A percentile compares a stretch with the other conserved stretches of the same genome.
Evolutionary conservation across 2,888 invertebrate genomes (phyloP).

Genomic region (Volucella inanis): DNA sequence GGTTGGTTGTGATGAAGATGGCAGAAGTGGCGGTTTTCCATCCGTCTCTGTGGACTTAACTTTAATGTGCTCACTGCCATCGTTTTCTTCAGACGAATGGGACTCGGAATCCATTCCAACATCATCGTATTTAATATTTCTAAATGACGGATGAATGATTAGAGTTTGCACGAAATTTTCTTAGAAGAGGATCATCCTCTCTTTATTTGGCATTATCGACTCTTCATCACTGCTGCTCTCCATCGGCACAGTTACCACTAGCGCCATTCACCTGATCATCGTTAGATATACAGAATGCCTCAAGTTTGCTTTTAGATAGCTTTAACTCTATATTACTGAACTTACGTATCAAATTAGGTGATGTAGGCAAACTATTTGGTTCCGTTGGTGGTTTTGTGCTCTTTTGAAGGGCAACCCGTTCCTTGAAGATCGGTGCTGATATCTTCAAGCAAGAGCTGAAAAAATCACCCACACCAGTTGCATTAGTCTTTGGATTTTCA

Average conservation of each 20-base stretch:
- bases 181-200: constrained; percentile 71
- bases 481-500: too few relatives aligned
- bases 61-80: too few relatives aligned
- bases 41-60: too few relatives aligned
- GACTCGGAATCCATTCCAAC: too few relatives aligned
- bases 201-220: constrained; percentile 68
- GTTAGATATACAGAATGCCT: constrained; percentile 76
- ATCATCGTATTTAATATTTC: too few relatives aligned
- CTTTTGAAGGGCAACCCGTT: constrained; percentile 80
- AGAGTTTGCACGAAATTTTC: constrained; percentile 84
- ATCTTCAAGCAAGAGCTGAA: constrained; percentile 91
- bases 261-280: constrained; percentile 78
- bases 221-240: constrained; percentile 81
- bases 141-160: too few relatives aligned
- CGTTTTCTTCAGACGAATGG: too few relatives aligned
- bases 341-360: constrained; percentile 83
- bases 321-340: constrained; percentile 81
- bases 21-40: too few relatives aligned
- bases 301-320: constrained; percentile 75
- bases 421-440: constrained; percentile 87
- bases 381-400: constrained; percentile 78
- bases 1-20: too few relatives aligned
- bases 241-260: constrained; percentile 81
- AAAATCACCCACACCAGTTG: too few relatives aligned
- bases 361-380: constrained; percentile 84